Evolutionary conservation across 2,888 invertebrate genomes (phyloP), one percentile per base, ranked within the genome.

Genomic region (Agonopterix subpropinquella): DNA sequence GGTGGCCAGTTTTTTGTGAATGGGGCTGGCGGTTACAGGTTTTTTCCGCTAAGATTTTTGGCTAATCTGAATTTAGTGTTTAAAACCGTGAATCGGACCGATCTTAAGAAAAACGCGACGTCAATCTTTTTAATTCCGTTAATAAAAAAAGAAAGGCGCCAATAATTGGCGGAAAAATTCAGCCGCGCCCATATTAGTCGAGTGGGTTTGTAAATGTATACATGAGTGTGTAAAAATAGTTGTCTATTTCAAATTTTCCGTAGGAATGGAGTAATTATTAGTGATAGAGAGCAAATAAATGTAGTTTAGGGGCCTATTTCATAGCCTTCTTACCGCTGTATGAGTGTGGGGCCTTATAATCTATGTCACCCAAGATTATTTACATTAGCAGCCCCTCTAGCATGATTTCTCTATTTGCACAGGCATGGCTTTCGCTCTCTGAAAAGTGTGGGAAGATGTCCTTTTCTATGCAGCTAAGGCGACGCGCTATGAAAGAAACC

Each of bases 1-100:
- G 65, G 70, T 77, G 83, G 81, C 83, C 82, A 82, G 82, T 82
- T 72, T 58, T 28, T 7, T 28, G 59, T 63, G 59, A 18, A 18
- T 7, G 11, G 62, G 56, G 58, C 52, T 28, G 28, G 28, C 28
- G 28, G 28, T 5, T 7, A 28, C 5, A 28, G 28, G 5, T 28
- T 28, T 28, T 28, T 28, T 28, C 28, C 28, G 28, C 28, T 28
- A 28, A 28, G 7, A 28, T 28, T 28, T 5, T 28, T 28, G 28
- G 28, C 28, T 28, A 28, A 28, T 28, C 7, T 5, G 4, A 28
- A 28, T 28, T 28, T 18, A 2, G 18, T 18, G 2, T 18, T 28
- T 28, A 28, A 28, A 28, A 28, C 28, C 28, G 28, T 28, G 28
- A 28, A 28, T 28, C 28, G 28, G 7, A 28, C 28, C 5, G 28